A percentile compares a stretch with the other conserved stretches of the same genome.
These are phyloP conservation scores for Nasonia vitripennis DNA, from an alignment of 1,140 invertebrate species.

Conservation along the genomic window DNA sequence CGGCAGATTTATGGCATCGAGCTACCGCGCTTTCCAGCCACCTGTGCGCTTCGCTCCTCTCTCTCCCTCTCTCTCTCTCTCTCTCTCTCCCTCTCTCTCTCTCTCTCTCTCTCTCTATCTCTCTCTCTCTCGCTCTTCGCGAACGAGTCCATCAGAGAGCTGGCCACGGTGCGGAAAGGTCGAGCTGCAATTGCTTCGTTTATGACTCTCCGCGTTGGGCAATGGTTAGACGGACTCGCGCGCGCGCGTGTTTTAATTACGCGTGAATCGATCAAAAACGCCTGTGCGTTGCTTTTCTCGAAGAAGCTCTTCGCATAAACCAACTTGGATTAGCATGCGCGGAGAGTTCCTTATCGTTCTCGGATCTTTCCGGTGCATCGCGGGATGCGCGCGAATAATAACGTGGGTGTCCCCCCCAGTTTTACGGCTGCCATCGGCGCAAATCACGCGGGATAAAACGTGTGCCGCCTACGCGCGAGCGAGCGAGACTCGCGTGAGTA, in stretches of 20 bases:
- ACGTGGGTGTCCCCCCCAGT: background rate
- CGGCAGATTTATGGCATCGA: constrained; percentile 9
- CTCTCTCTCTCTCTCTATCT: background rate
- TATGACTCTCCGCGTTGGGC: background rate
- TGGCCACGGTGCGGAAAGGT: background rate
- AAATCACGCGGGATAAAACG: background rate
- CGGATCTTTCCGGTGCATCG: too few species aligned
- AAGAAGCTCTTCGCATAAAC: too few species aligned
- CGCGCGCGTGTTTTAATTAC: background rate
- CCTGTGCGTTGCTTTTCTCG: too few species aligned
- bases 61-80: background rate
- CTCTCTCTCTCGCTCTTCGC: too few species aligned
- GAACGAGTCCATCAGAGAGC: background rate
- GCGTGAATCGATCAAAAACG: background rate
- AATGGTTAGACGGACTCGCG: background rate
- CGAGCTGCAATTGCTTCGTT: background rate
- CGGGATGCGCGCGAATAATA: too few species aligned
- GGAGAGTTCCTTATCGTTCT: too few species aligned
- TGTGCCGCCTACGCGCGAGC: background rate
- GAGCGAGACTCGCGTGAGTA: background rate
- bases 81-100: background rate
- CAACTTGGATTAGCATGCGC: too few species aligned
- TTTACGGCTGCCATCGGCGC: background rate
- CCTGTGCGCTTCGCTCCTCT: background rate
- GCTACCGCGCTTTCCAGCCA: constrained; percentile 1